Evolutionary conservation across 2,113 vertebrate species (phyloP), one percentile per base, ranked within the genome.

Genomic region (Ceratotherium simum): DNA sequence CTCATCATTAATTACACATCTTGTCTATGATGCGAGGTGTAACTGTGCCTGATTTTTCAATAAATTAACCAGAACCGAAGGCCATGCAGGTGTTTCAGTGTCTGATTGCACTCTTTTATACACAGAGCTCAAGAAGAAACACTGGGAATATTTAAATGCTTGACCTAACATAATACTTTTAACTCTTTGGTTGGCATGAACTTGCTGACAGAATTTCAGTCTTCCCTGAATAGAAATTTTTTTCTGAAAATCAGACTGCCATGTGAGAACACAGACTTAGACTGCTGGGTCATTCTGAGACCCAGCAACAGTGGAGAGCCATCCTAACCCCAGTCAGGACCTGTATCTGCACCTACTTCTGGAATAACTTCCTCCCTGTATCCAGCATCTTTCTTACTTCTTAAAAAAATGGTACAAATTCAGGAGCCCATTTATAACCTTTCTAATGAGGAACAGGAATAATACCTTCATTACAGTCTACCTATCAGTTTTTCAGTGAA

Each of bases 21-120:
- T 96, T 20, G 0, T 81, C 95, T 96, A 51, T 96, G 96, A 96
- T 96, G 88, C 92, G 90, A 96, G 70, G 90, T 89, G 62, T 88
- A 96, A 90, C 39, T 80, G 29, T 95, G 86, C 62, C 95, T 96
- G 82, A 69, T 90, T 95, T 84, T 96, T 90, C 65, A 84, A 85
- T 94, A 94, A 95, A 76, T 87, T 90, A 90, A 46, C 87, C 84
- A 98, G 60, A 95, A 78, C 42, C 70, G 70, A 97, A 97, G 62
- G 39, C 79, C 39, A 42, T 23, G 60, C 80, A 96, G 72, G 86
- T 95, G 90, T 96, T 90, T 65, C 62, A 17, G 65, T n/a, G 51
- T 79, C 79, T 95, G 64, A 85, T 27, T 86, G 25, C 25, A 46
- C 58, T 67, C 51, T 58, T 25, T 42, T 18, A 75, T 1, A 42